Conservation (phyloP, 2,113 vertebrate species). For the Periophthalmodon schlosseri region DNA sequence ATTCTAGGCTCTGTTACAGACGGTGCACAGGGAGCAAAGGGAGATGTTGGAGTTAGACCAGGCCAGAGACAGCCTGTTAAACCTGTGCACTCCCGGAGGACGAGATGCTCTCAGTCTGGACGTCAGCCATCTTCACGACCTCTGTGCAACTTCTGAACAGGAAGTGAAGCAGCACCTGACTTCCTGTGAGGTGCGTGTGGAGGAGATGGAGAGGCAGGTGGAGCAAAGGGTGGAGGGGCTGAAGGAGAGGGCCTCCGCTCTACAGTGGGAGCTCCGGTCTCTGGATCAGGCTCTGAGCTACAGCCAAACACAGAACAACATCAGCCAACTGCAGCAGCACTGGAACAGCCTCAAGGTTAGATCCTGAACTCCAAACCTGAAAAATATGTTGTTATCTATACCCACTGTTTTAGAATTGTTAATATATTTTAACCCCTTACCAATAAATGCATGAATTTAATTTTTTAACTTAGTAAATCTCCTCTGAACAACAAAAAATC, state of each 20-base stretch:
- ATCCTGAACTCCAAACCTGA: too few species aligned
- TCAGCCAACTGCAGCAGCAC: slow-evolving; percentile 70
- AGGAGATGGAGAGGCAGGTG: slow-evolving; percentile 48
- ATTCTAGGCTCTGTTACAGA: slow-evolving; percentile 76
- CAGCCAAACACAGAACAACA: slow-evolving; percentile 52
- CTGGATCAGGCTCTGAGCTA: slow-evolving; percentile 69
- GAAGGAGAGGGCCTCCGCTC: slow-evolving; percentile 52
- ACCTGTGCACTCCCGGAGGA: slow-evolving; percentile 70
- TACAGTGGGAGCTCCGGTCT: slow-evolving; percentile 73
- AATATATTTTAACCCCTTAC: too few species aligned
- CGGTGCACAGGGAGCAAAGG: slow-evolving; percentile 68
- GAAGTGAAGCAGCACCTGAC: slow-evolving; percentile 57
- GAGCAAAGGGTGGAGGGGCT: slow-evolving; percentile 37
- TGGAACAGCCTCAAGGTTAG: slow-evolving; percentile 75
- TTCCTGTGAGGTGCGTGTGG: slow-evolving; percentile 54
- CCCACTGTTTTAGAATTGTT: too few species aligned
- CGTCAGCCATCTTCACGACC: slow-evolving; percentile 68
- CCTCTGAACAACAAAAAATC: too few species aligned
- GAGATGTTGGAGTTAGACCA: slow-evolving; percentile 74
- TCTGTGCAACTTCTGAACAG: slow-evolving; percentile 59
- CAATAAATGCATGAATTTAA: too few species aligned
- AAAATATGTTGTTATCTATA: too few species aligned
- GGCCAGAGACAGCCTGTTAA: slow-evolving; percentile 61
- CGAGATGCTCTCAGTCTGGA: slow-evolving; percentile 64
- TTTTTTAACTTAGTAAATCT: too few species aligned